Base-by-base conservation (phyloP, 2,797 vertebrate species). In the Xerus rutilus region DNA sequence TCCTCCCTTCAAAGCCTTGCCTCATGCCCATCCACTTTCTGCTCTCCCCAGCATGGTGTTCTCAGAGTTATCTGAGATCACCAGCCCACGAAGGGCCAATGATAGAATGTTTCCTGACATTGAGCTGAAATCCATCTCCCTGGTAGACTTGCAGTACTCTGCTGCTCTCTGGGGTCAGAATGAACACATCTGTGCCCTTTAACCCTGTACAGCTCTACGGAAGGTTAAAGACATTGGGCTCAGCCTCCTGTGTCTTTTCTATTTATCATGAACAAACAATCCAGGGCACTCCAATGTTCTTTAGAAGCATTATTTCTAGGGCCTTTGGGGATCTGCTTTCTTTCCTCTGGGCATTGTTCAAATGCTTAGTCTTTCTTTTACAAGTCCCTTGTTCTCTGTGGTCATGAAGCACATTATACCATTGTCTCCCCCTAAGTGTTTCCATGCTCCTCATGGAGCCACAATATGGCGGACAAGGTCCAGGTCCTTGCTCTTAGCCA, bases 381-480 rank as follows among this genome's bases (percentile, higher is more conserved):
- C 10, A 84, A 76, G 1, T 43, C 17, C 69, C 5, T 21, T 76
- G 39, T 15, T 70, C 25, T 74, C 39, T 79, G 47, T 0, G 72
- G 54, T n/a, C 64, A 43, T 1, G 30, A 67, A 30, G 45, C 43
- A 43, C 4, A 1, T n/a, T 32, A 47, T 1, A 18, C 54, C 3
- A 7, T 57, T 25, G 45, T n/a, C 18, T 70, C 20, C 30, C 21
- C 2, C 11, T 35, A 67, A 69, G n/a, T 1, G 30, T 67, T 28
- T 2, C 30, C 54, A 45, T 1, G 20, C 3, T 92, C 20, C 25
- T 23, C 3, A 1, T 25, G 39, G 54, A 64, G 14, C 30, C 43
- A 20, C 8, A 43, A 1, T 0, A 1, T 15, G 54, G n/a, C 43
- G 35, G 43, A 6, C 0, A 0, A 57, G 62, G 49, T 4, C 2